Conservation (phyloP, 2,797 vertebrate species). For the Hyperoplus immaculatus region DNA sequence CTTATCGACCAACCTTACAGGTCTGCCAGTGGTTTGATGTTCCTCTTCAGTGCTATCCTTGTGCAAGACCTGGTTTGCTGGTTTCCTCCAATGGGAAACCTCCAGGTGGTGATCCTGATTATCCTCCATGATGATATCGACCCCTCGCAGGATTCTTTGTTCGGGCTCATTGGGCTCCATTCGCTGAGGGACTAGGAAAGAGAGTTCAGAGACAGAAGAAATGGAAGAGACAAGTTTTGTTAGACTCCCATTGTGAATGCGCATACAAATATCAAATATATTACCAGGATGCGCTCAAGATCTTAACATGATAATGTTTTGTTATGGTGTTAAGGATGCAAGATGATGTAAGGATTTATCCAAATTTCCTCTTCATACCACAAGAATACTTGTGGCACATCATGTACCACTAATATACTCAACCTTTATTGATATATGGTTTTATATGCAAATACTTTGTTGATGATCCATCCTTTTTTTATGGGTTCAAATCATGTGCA, state of each 20-base stretch:
- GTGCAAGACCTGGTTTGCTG: slow-evolving; percentile 40
- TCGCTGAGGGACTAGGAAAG: slow-evolving; percentile 40
- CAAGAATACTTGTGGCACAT: slow-evolving; percentile 5
- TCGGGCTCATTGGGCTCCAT: slow-evolving; percentile 57
- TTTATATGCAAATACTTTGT: background rate
- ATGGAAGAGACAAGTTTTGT: background rate
- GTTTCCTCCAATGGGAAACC: slow-evolving; percentile 41
- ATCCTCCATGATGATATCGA: slow-evolving; percentile 31
- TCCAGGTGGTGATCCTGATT: slow-evolving; percentile 19
- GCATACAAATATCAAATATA: slow-evolving; percentile 1
- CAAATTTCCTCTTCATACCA: background rate
- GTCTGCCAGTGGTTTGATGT: slow-evolving; percentile 7
- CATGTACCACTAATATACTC: background rate
- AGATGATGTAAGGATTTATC: background rate
- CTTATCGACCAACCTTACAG: background rate
- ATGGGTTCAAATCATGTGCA: background rate
- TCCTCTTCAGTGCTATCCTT: slow-evolving; percentile 41
- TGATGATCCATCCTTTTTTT: background rate
- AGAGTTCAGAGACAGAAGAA: slow-evolving; percentile 23
- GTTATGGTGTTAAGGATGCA: too few relatives aligned
- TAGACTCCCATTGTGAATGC: background rate
- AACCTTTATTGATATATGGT: background rate
- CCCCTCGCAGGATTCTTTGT: slow-evolving; percentile 35
- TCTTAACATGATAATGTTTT: too few relatives aligned
- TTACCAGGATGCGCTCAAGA: too few relatives aligned